These are phyloP conservation scores for Lanistes nyassanus DNA, from an alignment of 1,140 invertebrate genomes.

Conservation along the genomic window DNA sequence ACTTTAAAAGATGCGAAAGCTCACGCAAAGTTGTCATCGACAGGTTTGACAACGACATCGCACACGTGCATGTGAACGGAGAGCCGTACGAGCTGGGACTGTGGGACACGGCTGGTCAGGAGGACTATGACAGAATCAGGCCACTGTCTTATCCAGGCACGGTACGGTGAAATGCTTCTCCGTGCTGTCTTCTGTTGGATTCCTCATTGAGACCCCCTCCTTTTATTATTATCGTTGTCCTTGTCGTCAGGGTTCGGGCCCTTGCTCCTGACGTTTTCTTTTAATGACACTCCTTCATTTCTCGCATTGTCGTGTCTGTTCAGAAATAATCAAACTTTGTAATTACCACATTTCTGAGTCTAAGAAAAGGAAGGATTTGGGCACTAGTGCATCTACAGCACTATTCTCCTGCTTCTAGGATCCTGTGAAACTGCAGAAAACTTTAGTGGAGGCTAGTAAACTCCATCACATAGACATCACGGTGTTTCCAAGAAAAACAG, in stretches of 20 bases:
- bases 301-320: too few relatives aligned
- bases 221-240: not conserved
- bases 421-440: too few relatives aligned
- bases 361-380: too few relatives aligned
- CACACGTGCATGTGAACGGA: constrained; percentile 99
- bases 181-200: not conserved
- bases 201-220: not conserved
- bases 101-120: constrained; percentile 69
- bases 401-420: too few relatives aligned
- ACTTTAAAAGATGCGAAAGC: too few relatives aligned
- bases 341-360: too few relatives aligned
- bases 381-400: too few relatives aligned
- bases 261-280: not conserved
- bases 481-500: too few relatives aligned
- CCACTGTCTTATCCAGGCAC: constrained; percentile 98
- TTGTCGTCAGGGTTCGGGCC: not conserved
- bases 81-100: constrained; percentile 92
- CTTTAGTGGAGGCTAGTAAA: too few relatives aligned
- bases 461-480: too few relatives aligned
- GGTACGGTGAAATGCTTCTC: constrained; percentile 45
- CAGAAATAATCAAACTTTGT: too few relatives aligned
- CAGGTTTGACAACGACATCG: constrained; percentile 96
- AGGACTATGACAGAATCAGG: constrained; percentile 94
- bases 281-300: not conserved
- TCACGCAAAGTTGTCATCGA: constrained; percentile 16